These are phyloP conservation scores for Drosophila grimshawi DNA, from an alignment of 1,140 invertebrate species.

Conservation along the genomic window DNA sequence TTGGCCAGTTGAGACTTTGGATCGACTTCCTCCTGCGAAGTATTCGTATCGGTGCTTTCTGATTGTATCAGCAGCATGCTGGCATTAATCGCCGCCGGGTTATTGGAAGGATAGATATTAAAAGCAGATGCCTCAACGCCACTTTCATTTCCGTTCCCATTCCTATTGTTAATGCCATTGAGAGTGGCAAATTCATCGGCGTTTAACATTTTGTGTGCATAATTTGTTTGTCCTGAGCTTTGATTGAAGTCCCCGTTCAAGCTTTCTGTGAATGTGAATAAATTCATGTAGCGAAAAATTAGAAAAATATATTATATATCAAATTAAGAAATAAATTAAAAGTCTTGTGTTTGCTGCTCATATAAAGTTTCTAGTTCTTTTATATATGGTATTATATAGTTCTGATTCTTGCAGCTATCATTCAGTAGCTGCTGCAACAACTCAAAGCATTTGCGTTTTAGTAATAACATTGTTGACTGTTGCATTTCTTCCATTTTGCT, in stretches of 20 bases:
- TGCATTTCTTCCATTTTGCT: slow-evolving; percentile 14
- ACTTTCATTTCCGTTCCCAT: slow-evolving; percentile 1
- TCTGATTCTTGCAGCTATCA: slow-evolving; percentile 1
- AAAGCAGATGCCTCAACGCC: slow-evolving; percentile 21
- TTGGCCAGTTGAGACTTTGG: slow-evolving; percentile 83
- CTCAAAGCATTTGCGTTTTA: slow-evolving; percentile 48
- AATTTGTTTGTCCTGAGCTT: slow-evolving; percentile 36
- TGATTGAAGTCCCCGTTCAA: slow-evolving; percentile 58
- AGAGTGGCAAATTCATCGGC: slow-evolving; percentile 30
- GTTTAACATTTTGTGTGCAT: slow-evolving; percentile 31
- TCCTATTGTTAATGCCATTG: slow-evolving; percentile 13
- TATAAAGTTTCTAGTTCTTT: slow-evolving; percentile 44
- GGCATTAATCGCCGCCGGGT: slow-evolving; percentile 59
- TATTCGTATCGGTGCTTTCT: slow-evolving; percentile 77
- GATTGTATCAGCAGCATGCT: slow-evolving; percentile 75
- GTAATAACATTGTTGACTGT: not conserved
- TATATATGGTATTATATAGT: slow-evolving; percentile 29
- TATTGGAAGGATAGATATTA: slow-evolving; percentile 23
- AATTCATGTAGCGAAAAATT: not conserved
- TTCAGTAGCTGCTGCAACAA: slow-evolving; percentile 36
- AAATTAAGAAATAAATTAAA: slow-evolving; percentile 11
- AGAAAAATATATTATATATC: slow-evolving; percentile 8
- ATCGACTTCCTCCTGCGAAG: slow-evolving; percentile 82
- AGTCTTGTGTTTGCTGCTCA: slow-evolving; percentile 17
- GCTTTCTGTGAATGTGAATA: slow-evolving; percentile 53